Percentiles rank a stretch among this genome's conserved stretches.
phyloP scores from a whole-genome alignment of 2,888 invertebrate genomes.

The Bimastos eiseni region DNA sequence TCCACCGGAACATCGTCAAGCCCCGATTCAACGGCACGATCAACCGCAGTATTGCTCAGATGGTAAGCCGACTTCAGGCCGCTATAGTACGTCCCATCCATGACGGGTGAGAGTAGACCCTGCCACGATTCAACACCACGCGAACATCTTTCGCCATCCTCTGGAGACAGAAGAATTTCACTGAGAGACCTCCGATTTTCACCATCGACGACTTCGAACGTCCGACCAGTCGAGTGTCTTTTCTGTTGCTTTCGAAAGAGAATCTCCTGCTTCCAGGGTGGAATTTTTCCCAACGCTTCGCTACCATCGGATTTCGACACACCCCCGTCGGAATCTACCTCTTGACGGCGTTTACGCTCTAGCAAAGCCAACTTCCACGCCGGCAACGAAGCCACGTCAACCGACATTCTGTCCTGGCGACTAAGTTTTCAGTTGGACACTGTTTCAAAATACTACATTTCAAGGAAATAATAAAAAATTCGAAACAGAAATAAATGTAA shows the following conservation, averaged over 20 bases:
- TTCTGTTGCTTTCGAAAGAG: conserved; percentile 40
- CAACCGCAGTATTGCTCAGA: not conserved
- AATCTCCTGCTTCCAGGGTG: conserved; percentile 44
- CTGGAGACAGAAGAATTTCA: not conserved
- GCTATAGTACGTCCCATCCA: not conserved
- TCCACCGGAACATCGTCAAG: conserved; percentile 8
- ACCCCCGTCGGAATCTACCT: conserved; percentile 30
- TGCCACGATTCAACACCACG: not conserved
- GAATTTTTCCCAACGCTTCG: conserved; percentile 36
- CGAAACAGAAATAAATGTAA: not conserved
- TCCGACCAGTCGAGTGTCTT: not conserved
- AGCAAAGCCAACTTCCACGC: conserved; percentile 47
- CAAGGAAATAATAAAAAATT: not conserved
- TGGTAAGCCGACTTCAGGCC: not conserved
- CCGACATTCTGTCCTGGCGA: conserved; percentile 35
- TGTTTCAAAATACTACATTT: not conserved
- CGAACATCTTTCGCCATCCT: not conserved
- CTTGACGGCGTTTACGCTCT: conserved; percentile 40
- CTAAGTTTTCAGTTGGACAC: not conserved
- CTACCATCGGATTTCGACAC: conserved; percentile 34
- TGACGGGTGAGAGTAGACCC: not conserved
- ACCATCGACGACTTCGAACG: not conserved
- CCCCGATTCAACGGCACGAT: not conserved
- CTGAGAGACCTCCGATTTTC: not conserved
- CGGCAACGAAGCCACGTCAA: conserved; percentile 46